A percentile compares a stretch with the other conserved stretches of the same genome.
Conservation (phyloP, 2,888 invertebrate genomes). For the Catocala fraxini region DNA sequence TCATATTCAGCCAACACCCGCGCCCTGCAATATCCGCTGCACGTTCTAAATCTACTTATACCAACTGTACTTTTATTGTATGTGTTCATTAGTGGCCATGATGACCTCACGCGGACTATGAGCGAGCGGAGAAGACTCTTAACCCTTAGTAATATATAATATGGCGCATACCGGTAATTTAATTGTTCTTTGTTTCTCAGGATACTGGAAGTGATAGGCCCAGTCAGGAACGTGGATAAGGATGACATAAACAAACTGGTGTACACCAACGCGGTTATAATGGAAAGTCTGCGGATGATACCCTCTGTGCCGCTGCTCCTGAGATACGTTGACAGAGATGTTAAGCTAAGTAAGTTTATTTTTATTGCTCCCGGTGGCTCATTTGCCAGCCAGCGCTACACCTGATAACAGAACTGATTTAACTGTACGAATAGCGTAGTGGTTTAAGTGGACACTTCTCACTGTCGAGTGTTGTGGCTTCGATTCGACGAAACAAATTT, state of each 20-base stretch:
- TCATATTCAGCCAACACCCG: too few relatives aligned
- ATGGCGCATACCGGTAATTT: too few relatives aligned
- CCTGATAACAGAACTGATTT: neutral
- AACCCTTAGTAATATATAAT: too few relatives aligned
- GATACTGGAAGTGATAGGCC: conserved; percentile 19
- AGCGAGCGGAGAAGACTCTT: too few relatives aligned
- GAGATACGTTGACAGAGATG: conserved; percentile 18
- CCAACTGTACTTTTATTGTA: too few relatives aligned
- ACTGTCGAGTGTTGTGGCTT: too few relatives aligned
- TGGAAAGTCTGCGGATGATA: conserved; percentile 30
- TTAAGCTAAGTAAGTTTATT: conserved; percentile 29
- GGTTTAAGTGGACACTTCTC: neutral
- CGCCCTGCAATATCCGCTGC: too few relatives aligned
- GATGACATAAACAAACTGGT: conserved; percentile 29
- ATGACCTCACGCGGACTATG: too few relatives aligned
- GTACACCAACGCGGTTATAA: conserved; percentile 39
- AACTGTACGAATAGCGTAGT: neutral
- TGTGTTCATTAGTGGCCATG: too few relatives aligned
- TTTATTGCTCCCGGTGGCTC: neutral
- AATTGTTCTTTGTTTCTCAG: neutral
- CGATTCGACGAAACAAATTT: too few relatives aligned
- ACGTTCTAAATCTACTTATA: too few relatives aligned
- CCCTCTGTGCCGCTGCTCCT: conserved; percentile 20
- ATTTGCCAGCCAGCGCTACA: too few relatives aligned
- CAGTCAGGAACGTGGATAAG: conserved; percentile 30